Conservation (phyloP, 2,113 vertebrate species). For the Thinocorus orbignyianus region DNA sequence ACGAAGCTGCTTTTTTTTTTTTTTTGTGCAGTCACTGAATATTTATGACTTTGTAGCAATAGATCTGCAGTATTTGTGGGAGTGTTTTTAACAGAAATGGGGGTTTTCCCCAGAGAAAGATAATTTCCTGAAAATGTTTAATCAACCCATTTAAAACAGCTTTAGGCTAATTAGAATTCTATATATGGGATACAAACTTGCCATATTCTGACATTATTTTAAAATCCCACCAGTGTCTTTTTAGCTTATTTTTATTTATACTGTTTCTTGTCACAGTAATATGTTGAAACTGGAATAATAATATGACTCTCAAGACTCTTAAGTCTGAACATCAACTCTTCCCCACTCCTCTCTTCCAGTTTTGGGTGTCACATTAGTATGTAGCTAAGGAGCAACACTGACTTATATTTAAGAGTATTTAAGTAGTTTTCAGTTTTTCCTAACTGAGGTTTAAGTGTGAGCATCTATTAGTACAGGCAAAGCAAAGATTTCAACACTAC, state of each 20-base stretch:
- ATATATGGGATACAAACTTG: background rate
- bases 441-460: background rate
- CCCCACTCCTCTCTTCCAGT: background rate
- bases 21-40: conserved; percentile 12
- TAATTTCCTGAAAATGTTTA: background rate
- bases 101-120: background rate
- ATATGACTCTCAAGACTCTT: background rate
- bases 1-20: too few relatives aligned
- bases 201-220: background rate
- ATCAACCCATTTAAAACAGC: background rate
- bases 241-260: background rate
- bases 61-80: background rate
- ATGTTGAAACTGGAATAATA: background rate
- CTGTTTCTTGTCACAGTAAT: background rate
- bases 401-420: background rate
- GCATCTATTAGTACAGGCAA: background rate
- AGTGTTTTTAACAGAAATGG: background rate
- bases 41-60: background rate
- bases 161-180: too few relatives aligned
- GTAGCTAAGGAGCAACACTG: background rate
- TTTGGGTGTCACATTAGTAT: background rate
- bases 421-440: background rate
- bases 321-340: background rate
- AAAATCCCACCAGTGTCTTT: background rate
- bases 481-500: background rate